Conservation (phyloP, 2,888 invertebrate species). For the Cistogaster globosa region DNA sequence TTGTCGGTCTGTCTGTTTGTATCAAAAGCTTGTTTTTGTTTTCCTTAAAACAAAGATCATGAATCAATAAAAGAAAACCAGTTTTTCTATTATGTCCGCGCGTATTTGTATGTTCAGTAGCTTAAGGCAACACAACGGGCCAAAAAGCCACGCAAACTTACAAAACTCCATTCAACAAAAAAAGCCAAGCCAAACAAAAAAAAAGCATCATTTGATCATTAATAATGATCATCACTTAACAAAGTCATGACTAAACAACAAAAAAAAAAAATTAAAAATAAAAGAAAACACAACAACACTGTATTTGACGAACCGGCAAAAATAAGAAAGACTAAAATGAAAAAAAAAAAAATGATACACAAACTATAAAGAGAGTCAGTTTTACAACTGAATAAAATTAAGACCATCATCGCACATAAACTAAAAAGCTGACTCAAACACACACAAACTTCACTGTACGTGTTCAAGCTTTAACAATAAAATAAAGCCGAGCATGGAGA, state of each 20-base stretch:
- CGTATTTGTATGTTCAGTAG: conserved; percentile 51
- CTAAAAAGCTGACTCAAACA: neutral
- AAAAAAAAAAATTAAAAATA: conserved; percentile 27
- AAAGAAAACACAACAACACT: conserved; percentile 18
- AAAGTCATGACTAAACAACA: conserved; percentile 68
- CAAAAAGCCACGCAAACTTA: conserved; percentile 29
- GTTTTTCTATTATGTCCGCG: conserved; percentile 40
- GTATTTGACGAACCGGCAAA: conserved; percentile 45
- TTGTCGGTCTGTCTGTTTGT: conserved; percentile 16
- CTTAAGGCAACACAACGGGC: conserved; percentile 44
- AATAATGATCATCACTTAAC: conserved; percentile 58
- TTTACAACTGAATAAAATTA: conserved; percentile 39
- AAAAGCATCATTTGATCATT: conserved; percentile 46
- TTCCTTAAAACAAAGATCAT: conserved; percentile 60
- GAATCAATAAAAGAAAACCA: conserved; percentile 69
- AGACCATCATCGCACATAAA: conserved; percentile 20
- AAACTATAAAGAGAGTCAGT: conserved; percentile 26
- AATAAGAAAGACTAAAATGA: conserved; percentile 41
- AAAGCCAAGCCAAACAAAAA: neutral
- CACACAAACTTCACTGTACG: conserved; percentile 38
- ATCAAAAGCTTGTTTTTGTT: conserved; percentile 17
- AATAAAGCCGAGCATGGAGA: conserved; percentile 25
- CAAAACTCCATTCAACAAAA: conserved; percentile 40
- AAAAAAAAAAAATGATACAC: neutral
- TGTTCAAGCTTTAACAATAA: conserved; percentile 57